Evolutionary conservation across 2,888 invertebrate species (phyloP).

Genomic region (Cancer borealis): DNA sequence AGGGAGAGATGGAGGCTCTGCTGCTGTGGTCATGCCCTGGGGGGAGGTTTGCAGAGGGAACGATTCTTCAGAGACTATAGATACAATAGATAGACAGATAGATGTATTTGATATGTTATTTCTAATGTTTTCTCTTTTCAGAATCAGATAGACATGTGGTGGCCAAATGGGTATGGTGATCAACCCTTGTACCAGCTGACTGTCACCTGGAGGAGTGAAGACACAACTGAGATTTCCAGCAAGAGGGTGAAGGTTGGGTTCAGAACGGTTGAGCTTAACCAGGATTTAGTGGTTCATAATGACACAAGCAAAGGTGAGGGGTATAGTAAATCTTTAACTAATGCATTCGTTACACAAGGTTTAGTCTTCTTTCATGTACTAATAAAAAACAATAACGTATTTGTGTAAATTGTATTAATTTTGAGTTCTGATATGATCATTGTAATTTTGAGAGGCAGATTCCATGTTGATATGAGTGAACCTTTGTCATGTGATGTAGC

Average conservation of each 20-base stretch:
- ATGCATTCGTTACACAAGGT: background rate
- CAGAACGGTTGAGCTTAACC: conserved; percentile 90
- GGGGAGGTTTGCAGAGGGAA: too few relatives aligned
- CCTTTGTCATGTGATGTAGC: too few relatives aligned
- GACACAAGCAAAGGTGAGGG: conserved; percentile 65
- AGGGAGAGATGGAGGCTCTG: too few relatives aligned
- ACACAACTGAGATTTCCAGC: conserved; percentile 40
- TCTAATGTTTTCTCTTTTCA: background rate
- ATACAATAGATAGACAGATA: too few relatives aligned
- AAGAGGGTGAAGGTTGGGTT: conserved; percentile 81
- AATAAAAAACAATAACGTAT: background rate
- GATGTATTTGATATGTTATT: too few relatives aligned
- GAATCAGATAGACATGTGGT: conserved; percentile 86
- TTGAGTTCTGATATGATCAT: too few relatives aligned
- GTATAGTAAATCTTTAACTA: background rate
- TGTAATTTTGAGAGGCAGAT: too few relatives aligned
- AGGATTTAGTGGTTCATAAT: conserved; percentile 83
- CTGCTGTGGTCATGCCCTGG: too few relatives aligned
- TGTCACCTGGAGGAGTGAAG: conserved; percentile 78
- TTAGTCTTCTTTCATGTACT: background rate
- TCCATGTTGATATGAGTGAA: too few relatives aligned
- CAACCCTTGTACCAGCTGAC: conserved; percentile 88
- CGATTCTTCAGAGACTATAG: too few relatives aligned
- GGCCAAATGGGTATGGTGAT: conserved; percentile 95
- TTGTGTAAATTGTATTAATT: too few relatives aligned